Conservation (phyloP, 2,888 invertebrate genomes). For the Agapostemon virescens region DNA sequence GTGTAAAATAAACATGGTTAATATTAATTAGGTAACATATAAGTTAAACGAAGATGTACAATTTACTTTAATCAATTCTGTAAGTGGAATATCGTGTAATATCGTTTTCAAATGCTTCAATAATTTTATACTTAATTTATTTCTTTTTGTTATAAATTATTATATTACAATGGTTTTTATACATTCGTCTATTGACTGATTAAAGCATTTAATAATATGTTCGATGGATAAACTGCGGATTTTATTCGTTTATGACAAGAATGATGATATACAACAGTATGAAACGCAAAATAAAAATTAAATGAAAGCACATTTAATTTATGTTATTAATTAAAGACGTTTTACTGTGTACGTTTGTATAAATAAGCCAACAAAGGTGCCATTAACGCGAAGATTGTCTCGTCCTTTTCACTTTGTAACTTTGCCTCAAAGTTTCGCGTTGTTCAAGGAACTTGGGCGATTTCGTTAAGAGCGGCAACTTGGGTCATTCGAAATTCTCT, state of each 20-base stretch:
- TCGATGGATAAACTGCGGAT: too few relatives aligned
- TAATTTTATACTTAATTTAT: too few relatives aligned
- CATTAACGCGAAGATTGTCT: background rate
- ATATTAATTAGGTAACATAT: too few relatives aligned
- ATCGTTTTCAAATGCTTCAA: too few relatives aligned
- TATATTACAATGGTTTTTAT: background rate
- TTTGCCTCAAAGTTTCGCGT: background rate
- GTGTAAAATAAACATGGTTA: background rate
- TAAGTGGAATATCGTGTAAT: background rate
- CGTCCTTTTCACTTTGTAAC: background rate
- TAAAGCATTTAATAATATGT: background rate
- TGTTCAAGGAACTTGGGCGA: background rate
- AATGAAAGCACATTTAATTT: too few relatives aligned
- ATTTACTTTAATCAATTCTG: background rate
- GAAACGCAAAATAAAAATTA: too few relatives aligned
- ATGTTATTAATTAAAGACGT: too few relatives aligned
- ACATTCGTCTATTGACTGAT: background rate
- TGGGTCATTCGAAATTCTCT: background rate
- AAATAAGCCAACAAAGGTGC: background rate
- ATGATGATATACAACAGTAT: too few relatives aligned
- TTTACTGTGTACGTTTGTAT: too few relatives aligned
- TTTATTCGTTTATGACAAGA: too few relatives aligned
- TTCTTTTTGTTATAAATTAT: too few relatives aligned
- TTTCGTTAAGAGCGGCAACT: background rate
- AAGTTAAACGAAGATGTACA: too few relatives aligned